Percentiles rank a stretch among this genome's conserved stretches.
Conservation (phyloP, 2,888 invertebrate genomes). For the Drosophila incognita region DNA sequence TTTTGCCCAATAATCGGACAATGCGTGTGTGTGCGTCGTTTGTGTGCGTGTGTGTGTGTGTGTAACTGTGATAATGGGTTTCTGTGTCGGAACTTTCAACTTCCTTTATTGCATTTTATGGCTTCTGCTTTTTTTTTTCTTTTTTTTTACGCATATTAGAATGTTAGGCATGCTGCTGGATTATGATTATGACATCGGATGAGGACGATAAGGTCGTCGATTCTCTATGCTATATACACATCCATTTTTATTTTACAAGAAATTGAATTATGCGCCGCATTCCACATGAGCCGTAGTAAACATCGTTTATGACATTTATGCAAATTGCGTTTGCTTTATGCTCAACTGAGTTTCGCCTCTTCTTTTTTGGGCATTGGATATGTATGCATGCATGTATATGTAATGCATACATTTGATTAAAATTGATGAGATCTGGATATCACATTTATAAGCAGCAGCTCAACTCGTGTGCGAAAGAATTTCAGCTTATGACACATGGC, state of each 20-base stretch:
- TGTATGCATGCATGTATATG: not conserved
- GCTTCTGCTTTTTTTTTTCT: slow-evolving; percentile 32
- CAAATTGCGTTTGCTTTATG: slow-evolving; percentile 53
- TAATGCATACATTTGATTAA: slow-evolving; percentile 1
- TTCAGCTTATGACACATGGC: not conserved
- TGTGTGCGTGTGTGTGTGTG: slow-evolving; percentile 25
- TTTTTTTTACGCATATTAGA: slow-evolving; percentile 41
- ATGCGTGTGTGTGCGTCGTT: slow-evolving; percentile 30
- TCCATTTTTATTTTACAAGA: slow-evolving; percentile 34
- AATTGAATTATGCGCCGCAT: slow-evolving; percentile 61
- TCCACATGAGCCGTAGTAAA: slow-evolving; percentile 35
- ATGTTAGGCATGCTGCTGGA: slow-evolving; percentile 35
- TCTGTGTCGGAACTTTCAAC: slow-evolving; percentile 82
- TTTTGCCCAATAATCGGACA: slow-evolving; percentile 66
- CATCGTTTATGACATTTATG: slow-evolving; percentile 66
- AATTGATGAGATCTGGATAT: not conserved
- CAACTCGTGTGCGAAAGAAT: not conserved
- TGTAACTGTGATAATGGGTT: slow-evolving; percentile 80
- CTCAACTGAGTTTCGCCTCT: not conserved
- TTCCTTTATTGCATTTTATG: slow-evolving; percentile 82
- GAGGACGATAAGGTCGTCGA: slow-evolving; percentile 28
- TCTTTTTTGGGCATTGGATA: not conserved
- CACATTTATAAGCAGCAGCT: not conserved
- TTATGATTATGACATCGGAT: slow-evolving; percentile 74
- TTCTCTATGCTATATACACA: slow-evolving; percentile 1